phyloP scores from a whole-genome alignment of 2,113 vertebrate species.

The Arvicanthis niloticus region DNA sequence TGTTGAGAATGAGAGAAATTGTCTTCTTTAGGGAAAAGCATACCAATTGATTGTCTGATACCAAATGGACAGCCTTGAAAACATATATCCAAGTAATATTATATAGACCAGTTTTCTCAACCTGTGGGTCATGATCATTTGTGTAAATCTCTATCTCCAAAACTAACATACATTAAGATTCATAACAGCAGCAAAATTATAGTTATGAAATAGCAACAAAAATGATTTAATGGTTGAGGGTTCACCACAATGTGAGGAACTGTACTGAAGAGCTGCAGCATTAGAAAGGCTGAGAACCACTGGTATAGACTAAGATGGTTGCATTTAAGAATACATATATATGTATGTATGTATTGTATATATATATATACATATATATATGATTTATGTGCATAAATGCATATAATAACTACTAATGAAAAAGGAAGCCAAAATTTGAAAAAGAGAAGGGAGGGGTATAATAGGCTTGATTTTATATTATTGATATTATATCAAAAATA shows the following conservation, averaged over 20 bases:
- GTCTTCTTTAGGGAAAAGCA: neutral
- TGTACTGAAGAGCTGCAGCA: neutral
- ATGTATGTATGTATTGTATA: neutral
- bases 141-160: neutral
- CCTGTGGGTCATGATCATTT: neutral
- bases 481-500: neutral
- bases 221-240: neutral
- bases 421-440: neutral
- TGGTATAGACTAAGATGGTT: neutral
- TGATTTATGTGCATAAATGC: neutral
- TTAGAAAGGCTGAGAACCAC: neutral
- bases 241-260: neutral
- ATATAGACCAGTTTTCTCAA: neutral
- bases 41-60: neutral
- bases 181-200: neutral
- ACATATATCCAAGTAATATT: neutral
- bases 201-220: neutral
- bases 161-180: neutral
- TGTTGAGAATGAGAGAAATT: neutral
- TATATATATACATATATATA: neutral
- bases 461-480: neutral
- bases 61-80: neutral
- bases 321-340: neutral
- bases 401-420: neutral
- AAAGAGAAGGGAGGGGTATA: neutral